Percentiles rank a stretch among this genome's conserved stretches.
phyloP scores from a whole-genome alignment of 2,113 vertebrate species.

The Oryzias curvinotus region DNA sequence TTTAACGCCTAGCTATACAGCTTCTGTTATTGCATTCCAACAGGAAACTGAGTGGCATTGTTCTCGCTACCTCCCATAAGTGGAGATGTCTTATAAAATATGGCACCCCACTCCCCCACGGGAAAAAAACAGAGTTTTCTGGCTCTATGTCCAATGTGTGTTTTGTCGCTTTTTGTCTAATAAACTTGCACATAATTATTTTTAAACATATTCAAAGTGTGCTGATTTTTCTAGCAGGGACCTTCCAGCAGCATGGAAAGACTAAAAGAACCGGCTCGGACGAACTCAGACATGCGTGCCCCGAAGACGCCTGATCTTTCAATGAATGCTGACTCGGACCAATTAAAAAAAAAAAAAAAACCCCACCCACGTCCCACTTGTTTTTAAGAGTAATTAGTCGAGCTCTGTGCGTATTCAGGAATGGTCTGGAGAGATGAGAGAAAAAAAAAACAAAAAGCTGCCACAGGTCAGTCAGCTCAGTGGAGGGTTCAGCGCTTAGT shows the following conservation, averaged over 20 bases:
- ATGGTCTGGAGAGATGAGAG: constrained; percentile 56
- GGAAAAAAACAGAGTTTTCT: not conserved
- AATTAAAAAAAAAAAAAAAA: constrained; percentile 47
- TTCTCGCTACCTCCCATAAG: constrained; percentile 44
- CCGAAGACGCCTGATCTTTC: constrained; percentile 57
- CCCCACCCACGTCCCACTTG: constrained; percentile 64
- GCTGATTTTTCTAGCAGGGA: constrained; percentile 20
- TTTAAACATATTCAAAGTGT: constrained; percentile 3
- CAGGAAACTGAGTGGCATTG: constrained; percentile 41
- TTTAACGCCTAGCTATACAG: constrained; percentile 18
- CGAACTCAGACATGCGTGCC: constrained; percentile 54
- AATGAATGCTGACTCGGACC: constrained; percentile 60
- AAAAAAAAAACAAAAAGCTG: constrained; percentile 17
- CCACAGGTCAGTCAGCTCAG: constrained; percentile 65
- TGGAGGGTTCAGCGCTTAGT: constrained; percentile 55
- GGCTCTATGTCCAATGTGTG: not conserved
- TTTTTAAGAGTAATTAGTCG: constrained; percentile 72
- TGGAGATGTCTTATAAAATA: constrained; percentile 43
- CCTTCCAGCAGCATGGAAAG: constrained; percentile 17
- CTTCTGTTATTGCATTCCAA: constrained; percentile 39
- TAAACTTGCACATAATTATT: not conserved
- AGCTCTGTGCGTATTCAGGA: constrained; percentile 48
- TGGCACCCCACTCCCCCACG: constrained; percentile 46
- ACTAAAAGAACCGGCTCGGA: constrained; percentile 40
- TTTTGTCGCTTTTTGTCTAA: not conserved